A percentile compares a stretch with the other conserved stretches of the same genome.
These are phyloP conservation scores for Lasioglossum figueresi DNA, from an alignment of 2,888 invertebrate species.

Conservation along the genomic window DNA sequence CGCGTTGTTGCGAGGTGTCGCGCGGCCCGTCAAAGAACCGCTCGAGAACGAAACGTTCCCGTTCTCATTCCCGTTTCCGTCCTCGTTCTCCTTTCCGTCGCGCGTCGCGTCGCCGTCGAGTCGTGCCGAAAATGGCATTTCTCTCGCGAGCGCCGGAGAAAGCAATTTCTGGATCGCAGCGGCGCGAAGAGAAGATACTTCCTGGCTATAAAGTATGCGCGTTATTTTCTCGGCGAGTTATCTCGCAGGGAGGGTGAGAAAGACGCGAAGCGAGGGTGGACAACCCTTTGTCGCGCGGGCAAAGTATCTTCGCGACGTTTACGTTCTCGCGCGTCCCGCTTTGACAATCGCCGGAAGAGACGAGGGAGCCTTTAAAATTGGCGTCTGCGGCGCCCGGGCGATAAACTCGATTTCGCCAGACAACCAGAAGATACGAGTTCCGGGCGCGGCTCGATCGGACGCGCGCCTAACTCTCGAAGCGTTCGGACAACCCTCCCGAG, in stretches of 20 bases:
- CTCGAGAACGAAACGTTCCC: constrained; percentile 24
- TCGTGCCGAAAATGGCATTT: constrained; percentile 66
- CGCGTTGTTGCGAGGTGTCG: constrained; percentile 40
- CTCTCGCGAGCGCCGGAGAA: constrained; percentile 44
- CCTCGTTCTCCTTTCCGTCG: constrained; percentile 45
- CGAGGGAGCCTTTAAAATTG: constrained; percentile 61
- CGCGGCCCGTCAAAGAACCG: constrained; percentile 45
- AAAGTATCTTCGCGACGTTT: constrained; percentile 63
- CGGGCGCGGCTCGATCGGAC: constrained; percentile 6
- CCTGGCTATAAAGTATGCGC: constrained; percentile 66
- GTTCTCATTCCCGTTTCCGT: constrained; percentile 44
- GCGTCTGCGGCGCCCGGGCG: constrained; percentile 28
- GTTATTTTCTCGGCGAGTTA: constrained; percentile 43
- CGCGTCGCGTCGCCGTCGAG: constrained; percentile 38
- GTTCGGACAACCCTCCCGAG: background rate
- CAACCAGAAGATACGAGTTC: constrained; percentile 13
- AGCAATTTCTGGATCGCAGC: constrained; percentile 67
- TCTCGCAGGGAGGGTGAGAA: constrained; percentile 8
- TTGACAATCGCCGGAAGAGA: constrained; percentile 66
- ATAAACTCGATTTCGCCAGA: constrained; percentile 41
- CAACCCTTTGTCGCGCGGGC: constrained; percentile 66
- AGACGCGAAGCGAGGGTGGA: constrained; percentile 14
- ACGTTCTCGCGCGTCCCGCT: constrained; percentile 47
- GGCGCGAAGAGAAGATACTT: constrained; percentile 52
- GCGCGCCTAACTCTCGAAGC: background rate